Conservation (phyloP, 2,113 vertebrate genomes). For the Syngnathus floridae region DNA sequence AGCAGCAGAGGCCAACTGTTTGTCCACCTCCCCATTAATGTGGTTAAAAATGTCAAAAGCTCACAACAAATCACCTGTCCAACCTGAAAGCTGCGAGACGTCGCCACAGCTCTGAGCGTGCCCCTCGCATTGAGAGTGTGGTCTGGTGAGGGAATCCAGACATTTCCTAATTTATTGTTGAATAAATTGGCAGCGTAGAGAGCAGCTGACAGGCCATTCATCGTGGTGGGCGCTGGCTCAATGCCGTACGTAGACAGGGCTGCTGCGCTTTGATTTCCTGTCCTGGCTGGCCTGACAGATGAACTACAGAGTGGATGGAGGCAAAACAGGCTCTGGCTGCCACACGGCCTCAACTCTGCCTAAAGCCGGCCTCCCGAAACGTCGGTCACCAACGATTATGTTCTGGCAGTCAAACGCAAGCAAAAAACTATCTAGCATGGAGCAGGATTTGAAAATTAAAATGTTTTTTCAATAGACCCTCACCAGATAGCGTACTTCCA, state of each 20-base stretch:
- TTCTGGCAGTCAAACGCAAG: not conserved
- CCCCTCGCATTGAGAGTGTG: constrained; percentile 39
- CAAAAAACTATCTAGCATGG: not conserved
- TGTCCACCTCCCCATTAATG: constrained; percentile 12
- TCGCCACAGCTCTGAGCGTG: constrained; percentile 26
- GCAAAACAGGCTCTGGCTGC: constrained; percentile 50
- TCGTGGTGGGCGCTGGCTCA: constrained; percentile 53
- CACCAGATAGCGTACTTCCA: too few species aligned
- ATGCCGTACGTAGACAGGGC: constrained; percentile 52
- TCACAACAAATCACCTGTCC: not conserved
- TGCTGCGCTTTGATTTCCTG: constrained; percentile 73
- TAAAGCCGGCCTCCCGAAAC: constrained; percentile 5
- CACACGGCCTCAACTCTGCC: constrained; percentile 45
- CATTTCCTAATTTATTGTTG: constrained; percentile 71
- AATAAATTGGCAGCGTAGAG: constrained; percentile 65
- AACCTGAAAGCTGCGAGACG: constrained; percentile 26
- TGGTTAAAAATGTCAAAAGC: constrained; percentile 10
- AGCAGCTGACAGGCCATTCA: constrained; percentile 67
- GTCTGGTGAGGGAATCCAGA: constrained; percentile 53
- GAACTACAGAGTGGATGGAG: constrained; percentile 55
- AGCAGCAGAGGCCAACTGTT: constrained; percentile 19
- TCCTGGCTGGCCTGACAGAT: constrained; percentile 64
- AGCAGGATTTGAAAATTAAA: not conserved
- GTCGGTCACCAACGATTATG: constrained; percentile 7
- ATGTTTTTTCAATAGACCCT: not conserved